phyloP scores from a whole-genome alignment of 2,113 vertebrate genomes.

The Micronycteris hirsuta region DNA sequence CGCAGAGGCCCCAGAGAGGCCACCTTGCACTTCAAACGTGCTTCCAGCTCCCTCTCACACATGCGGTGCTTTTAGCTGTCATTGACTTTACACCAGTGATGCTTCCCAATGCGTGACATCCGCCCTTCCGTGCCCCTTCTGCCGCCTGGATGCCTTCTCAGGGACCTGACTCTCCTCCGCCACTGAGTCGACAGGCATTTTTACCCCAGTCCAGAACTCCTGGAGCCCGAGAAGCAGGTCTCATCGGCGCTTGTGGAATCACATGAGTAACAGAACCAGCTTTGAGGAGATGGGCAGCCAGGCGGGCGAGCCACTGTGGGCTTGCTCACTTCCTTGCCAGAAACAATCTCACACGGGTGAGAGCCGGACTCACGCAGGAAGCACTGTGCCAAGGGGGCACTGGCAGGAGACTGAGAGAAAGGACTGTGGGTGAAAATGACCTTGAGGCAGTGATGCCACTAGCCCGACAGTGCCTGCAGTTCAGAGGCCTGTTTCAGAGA shows the following conservation, averaged over 20 bases:
- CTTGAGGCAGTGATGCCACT: neutral
- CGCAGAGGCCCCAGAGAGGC: neutral
- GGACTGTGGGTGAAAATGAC: neutral
- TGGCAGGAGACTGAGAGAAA: neutral
- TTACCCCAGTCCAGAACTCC: neutral
- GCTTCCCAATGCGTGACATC: neutral
- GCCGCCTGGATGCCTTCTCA: neutral
- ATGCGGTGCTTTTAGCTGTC: neutral
- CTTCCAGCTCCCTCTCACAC: neutral
- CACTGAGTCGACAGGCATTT: neutral
- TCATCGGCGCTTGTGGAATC: no score
- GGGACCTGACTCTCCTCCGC: neutral
- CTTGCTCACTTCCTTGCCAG: neutral
- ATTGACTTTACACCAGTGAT: neutral
- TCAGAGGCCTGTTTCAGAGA: neutral
- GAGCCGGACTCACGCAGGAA: rapidly evolving
- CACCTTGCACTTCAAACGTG: neutral
- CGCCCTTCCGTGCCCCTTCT: neutral
- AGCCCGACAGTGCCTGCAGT: neutral
- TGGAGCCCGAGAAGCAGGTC: neutral
- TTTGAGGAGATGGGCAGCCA: neutral
- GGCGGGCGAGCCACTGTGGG: neutral
- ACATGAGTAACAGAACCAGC: neutral
- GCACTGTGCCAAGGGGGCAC: neutral
- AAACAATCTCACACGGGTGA: neutral